Evolutionary conservation across 2,113 vertebrate genomes (phyloP).

Genomic region (Pholis gunnellus): DNA sequence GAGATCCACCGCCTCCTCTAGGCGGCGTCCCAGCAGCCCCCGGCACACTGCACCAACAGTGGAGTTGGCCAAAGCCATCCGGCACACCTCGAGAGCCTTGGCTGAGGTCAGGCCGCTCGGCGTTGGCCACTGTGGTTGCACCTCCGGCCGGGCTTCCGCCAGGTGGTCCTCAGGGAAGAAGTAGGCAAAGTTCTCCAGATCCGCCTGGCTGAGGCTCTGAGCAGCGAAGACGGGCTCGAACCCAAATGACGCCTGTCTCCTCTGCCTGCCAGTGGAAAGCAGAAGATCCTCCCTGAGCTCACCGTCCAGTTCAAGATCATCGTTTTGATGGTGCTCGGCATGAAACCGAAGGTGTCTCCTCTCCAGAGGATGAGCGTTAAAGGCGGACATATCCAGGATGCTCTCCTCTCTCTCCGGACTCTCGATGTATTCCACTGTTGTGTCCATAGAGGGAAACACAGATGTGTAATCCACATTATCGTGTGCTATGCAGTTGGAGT

Average conservation of each 20-base stretch:
- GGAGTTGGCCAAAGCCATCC: conserved; percentile 82
- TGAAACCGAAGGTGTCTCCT: conserved; percentile 26
- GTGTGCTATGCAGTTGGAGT: conserved; percentile 71
- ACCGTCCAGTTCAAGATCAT: conserved; percentile 4
- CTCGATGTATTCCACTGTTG: conserved; percentile 81
- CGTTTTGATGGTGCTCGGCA: not conserved
- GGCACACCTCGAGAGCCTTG: conserved; percentile 83
- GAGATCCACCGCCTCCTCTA: conserved; percentile 84
- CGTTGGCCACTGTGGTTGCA: conserved; percentile 81
- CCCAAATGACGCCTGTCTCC: conserved; percentile 57
- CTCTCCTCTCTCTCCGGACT: conserved; percentile 58
- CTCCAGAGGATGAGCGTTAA: conserved; percentile 50
- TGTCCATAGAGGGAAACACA: conserved; percentile 84
- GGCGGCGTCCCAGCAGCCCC: conserved; percentile 79
- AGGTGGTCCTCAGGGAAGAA: conserved; percentile 89
- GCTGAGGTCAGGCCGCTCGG: conserved; percentile 82
- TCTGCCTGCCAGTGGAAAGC: conserved; percentile 35
- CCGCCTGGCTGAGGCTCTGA: conserved; percentile 66
- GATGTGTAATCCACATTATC: conserved; percentile 83
- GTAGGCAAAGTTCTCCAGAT: conserved; percentile 82
- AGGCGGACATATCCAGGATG: conserved; percentile 56
- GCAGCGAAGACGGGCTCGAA: conserved; percentile 67
- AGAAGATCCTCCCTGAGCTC: conserved; percentile 59
- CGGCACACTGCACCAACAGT: conserved; percentile 81
- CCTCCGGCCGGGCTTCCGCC: conserved; percentile 61